Base-by-base conservation (phyloP, 2,797 vertebrate genomes). In the Morelia viridis region DNA sequence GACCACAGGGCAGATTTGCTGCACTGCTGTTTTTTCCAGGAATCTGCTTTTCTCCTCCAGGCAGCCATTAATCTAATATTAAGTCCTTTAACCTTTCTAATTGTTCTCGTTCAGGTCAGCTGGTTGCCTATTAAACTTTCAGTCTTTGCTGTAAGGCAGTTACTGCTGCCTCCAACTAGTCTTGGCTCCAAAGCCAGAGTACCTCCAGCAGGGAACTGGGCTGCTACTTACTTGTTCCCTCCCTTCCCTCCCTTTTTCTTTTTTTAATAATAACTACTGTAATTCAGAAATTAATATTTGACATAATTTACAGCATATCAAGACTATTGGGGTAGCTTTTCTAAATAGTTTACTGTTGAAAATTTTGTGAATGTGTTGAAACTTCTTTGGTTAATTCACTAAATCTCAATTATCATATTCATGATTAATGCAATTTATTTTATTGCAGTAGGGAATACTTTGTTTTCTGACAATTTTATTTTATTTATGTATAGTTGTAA, bases 61-160 rank as follows among this genome's bases (percentile, higher is more conserved):
- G 96, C 94, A 94, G 94, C 93, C 94, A 94, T 94, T 96, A 95
- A 97, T 96, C 95, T 96, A 96, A 97, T 96, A 96, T 93, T 93
- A 95, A 97, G 94, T 94, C 96, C 95, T 95, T 94, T 96, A 96
- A 95, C 96, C 96, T 96, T 95, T 96, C 95, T 97, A 96, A 97
- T 94, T 96, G 96, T 96, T 95, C 96, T 90, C 89, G 94, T 94
- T 96, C 95, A 94, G 94, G 94, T 96, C 95, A 93, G 96, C 96
- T 95, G 97, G 93, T 96, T 96, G 96, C 96, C 93, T 95, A 96
- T 96, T 96, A 97, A 97, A 96, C 96, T 97, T 97, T 96, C 96
- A 92, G n/a, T 97, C 97, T 96, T 68, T 93, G 96, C 92, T 61
- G 53, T 96, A 97, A 96, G 94, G 96, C 95, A 95, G 96, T 97